These are phyloP conservation scores for Stegodyphus dumicola DNA, from an alignment of 1,140 invertebrate species.

Conservation along the genomic window DNA sequence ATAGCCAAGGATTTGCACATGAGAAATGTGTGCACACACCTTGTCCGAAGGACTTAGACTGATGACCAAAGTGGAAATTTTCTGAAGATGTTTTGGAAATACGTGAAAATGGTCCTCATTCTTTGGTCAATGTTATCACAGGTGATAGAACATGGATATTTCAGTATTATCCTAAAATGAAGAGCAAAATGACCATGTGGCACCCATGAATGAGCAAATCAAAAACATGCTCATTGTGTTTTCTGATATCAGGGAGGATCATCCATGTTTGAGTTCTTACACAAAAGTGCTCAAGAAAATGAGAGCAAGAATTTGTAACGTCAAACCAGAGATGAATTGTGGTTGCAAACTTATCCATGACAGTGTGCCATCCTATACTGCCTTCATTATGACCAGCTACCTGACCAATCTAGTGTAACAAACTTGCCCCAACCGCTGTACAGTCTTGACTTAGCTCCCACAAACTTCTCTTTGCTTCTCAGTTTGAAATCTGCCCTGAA, in stretches of 20 bases:
- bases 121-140: too few relatives aligned
- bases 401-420: background rate
- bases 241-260: background rate
- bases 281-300: background rate
- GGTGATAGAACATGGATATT: background rate
- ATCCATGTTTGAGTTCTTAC: background rate
- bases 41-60: background rate
- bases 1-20: background rate
- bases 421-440: background rate
- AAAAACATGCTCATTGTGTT: background rate
- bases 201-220: too few relatives aligned
- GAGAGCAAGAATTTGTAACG: background rate
- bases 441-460: background rate
- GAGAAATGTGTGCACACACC: background rate
- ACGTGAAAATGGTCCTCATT: too few relatives aligned
- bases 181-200: too few relatives aligned
- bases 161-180: background rate
- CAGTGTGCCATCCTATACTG: background rate
- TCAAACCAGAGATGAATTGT: background rate
- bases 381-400: background rate
- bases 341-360: background rate
- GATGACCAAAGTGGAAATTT: background rate
- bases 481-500: background rate
- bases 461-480: slow-evolving; percentile 15
- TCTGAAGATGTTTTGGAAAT: too few relatives aligned